These are phyloP conservation scores for Euproctis similis DNA, from an alignment of 2,888 invertebrate genomes.

Conservation along the genomic window DNA sequence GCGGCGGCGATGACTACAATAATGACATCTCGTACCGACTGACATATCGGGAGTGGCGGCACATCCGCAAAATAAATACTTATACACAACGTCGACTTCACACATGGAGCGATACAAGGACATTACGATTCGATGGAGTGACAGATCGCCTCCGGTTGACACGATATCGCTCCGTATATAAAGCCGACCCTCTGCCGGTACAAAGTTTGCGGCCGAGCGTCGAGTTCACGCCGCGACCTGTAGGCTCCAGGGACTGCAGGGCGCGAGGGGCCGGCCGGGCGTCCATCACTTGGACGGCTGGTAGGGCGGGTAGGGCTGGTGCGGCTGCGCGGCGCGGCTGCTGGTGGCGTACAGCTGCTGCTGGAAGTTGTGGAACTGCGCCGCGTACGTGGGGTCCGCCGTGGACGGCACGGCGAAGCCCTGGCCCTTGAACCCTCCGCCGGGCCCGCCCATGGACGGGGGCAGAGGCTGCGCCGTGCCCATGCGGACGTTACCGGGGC, in stretches of 20 bases:
- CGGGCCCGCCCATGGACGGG: conserved; percentile 84
- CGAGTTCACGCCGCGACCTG: conserved; percentile 5
- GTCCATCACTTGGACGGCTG: conserved; percentile 67
- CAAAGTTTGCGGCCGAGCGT: too few species aligned
- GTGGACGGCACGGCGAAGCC: conserved; percentile 89
- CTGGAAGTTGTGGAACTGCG: conserved; percentile 96
- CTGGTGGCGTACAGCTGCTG: conserved; percentile 94
- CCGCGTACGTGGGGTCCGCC: conserved; percentile 93
- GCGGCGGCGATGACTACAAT: background rate
- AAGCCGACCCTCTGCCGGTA: too few species aligned
- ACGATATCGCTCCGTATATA: too few species aligned
- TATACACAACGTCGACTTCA: too few species aligned
- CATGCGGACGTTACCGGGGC: conserved; percentile 49
- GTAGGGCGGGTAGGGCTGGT: conserved; percentile 64
- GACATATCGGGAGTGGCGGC: conserved; percentile 1
- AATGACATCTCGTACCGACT: background rate
- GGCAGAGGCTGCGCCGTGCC: conserved; percentile 82
- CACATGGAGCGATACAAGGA: too few species aligned
- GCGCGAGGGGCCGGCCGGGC: conserved; percentile 11
- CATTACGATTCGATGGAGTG: too few species aligned
- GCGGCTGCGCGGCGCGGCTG: conserved; percentile 59
- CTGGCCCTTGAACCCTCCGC: conserved; percentile 82
- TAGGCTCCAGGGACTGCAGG: conserved; percentile 13
- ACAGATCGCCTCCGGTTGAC: too few species aligned
- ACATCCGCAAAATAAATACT: too few species aligned